Conservation (phyloP, 2,113 vertebrate species). For the Egretta garzetta region DNA sequence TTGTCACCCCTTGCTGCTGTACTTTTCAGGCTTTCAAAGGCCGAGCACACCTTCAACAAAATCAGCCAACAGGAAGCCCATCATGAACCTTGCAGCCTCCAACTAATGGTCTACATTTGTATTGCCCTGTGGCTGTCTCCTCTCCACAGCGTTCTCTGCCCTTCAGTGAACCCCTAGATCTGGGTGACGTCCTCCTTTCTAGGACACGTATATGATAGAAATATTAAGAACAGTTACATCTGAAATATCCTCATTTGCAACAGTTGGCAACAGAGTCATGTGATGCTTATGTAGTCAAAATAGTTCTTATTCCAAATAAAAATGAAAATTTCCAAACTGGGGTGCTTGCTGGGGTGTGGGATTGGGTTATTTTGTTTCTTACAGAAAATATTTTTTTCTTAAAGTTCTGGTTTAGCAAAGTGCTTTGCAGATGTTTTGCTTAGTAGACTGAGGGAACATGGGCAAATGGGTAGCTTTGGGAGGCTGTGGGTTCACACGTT, state of each 20-base stretch:
- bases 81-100: neutral
- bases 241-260: neutral
- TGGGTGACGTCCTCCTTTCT: neutral
- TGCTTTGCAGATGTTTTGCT: neutral
- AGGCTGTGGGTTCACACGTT: neutral
- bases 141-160: neutral
- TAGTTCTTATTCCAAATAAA: neutral
- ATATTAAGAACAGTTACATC: neutral
- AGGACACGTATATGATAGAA: neutral
- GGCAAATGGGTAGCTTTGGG: neutral
- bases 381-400: neutral
- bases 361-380: neutral
- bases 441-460: neutral
- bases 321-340: neutral
- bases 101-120: neutral
- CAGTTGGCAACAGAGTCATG: neutral
- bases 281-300: neutral
- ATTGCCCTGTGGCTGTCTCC: neutral
- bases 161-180: neutral
- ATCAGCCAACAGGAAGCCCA: neutral
- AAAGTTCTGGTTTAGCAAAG: neutral
- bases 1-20: neutral
- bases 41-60: neutral
- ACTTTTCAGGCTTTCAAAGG: neutral
- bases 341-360: neutral